Conservation (phyloP, 2,888 invertebrate species). For the Mayetiola destructor region DNA sequence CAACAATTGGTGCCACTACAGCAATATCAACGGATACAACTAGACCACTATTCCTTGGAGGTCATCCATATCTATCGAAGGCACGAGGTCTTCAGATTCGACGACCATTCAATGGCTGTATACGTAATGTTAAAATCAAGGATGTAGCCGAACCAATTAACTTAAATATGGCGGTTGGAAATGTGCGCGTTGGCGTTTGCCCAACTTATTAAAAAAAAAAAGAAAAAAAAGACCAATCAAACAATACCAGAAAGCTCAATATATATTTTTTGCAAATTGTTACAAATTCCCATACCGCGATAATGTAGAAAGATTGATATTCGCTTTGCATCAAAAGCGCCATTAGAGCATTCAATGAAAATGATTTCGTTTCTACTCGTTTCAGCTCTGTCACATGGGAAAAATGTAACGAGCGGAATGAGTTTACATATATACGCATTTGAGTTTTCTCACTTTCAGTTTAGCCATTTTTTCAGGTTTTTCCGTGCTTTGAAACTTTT, state of each 20-base stretch:
- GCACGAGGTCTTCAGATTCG: conserved; percentile 53
- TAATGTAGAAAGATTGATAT: no score
- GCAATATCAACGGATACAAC: conserved; percentile 61
- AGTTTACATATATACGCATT: no score
- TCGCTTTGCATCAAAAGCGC: no score
- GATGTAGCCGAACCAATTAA: conserved; percentile 37
- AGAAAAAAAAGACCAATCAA: not conserved
- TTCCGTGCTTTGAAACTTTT: no score
- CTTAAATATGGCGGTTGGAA: conserved; percentile 48
- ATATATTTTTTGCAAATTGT: no score
- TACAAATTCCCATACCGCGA: no score
- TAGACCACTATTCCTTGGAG: conserved; percentile 81
- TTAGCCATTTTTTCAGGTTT: no score
- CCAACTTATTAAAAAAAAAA: conserved; percentile 48
- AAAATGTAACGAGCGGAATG: no score
- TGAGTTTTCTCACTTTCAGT: no score
- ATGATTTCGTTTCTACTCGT: no score
- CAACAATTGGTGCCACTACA: conserved; percentile 51
- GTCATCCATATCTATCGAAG: conserved; percentile 48
- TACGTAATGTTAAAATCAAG: conserved; percentile 53
- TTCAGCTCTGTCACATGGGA: no score
- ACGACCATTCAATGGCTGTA: conserved; percentile 65
- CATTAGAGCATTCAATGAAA: no score
- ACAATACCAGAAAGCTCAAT: not conserved
- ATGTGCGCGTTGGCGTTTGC: conserved; percentile 64